phyloP scores from a whole-genome alignment of 1,140 invertebrate genomes.

The Melitaea cinxia region DNA sequence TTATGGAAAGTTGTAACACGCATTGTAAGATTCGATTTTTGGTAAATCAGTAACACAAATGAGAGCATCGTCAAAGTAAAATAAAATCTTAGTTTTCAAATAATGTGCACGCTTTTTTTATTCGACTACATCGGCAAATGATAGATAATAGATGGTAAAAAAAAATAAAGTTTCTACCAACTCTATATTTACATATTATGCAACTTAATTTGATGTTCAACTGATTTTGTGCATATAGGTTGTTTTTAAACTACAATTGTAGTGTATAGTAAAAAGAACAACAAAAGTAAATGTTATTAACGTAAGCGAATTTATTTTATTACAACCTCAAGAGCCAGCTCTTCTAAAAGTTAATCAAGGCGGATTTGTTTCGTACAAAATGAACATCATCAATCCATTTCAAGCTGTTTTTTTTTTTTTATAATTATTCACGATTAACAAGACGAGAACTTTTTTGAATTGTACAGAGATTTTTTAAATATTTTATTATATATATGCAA shows the following conservation, averaged over 20 bases:
- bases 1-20: no score
- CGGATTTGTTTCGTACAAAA: slow-evolving; percentile 14
- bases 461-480: not conserved
- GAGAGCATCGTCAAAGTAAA: no score
- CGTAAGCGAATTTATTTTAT: slow-evolving; percentile 19
- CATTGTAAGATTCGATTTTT: no score
- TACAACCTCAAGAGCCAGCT: slow-evolving; percentile 11
- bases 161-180: not conserved
- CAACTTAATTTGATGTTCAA: not conserved
- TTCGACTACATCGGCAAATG: no score
- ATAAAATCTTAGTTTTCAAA: no score
- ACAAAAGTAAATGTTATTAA: slow-evolving; percentile 11
- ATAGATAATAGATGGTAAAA: no score
- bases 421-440: not conserved
- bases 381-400: not conserved
- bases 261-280: slow-evolving; percentile 1
- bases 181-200: not conserved
- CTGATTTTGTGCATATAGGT: not conserved
- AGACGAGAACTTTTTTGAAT: not conserved
- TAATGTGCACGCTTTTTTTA: no score
- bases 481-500: not conserved
- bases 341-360: slow-evolving; percentile 16
- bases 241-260: not conserved
- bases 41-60: no score
- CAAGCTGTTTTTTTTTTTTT: not conserved